Evolutionary conservation across 2,797 vertebrate genomes (phyloP).

Genomic region (Bovichtus diacanthus): DNA sequence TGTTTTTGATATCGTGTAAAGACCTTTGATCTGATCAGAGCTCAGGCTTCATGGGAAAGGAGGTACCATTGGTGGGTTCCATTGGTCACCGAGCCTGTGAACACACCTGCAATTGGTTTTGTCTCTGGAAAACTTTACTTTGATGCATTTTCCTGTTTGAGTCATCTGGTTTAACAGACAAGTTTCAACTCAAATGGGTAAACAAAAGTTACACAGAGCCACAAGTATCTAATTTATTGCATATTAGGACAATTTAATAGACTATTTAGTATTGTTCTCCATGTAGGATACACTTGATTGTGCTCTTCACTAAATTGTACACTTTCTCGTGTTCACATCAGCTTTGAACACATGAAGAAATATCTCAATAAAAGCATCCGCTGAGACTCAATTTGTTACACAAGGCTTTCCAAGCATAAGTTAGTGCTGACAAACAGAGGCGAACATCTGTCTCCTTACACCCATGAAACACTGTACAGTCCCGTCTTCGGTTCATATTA

Average conservation of each 20-base stretch:
- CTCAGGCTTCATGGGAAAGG: background rate
- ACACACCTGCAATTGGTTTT: constrained; percentile 16
- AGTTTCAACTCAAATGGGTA: constrained; percentile 14
- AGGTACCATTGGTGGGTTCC: background rate
- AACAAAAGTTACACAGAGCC: constrained; percentile 5
- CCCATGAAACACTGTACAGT: constrained; percentile 8
- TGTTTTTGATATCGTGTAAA: background rate
- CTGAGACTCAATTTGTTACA: background rate
- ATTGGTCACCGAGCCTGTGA: background rate
- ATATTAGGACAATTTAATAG: background rate
- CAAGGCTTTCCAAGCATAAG: background rate
- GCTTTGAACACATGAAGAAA: background rate
- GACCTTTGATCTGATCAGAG: constrained; percentile 5
- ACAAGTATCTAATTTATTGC: background rate
- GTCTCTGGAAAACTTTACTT: background rate
- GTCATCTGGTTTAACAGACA: background rate
- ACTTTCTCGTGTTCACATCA: background rate
- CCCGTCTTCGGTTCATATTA: constrained; percentile 16
- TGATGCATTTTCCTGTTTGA: constrained; percentile 11
- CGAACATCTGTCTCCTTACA: constrained; percentile 12
- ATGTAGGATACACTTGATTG: background rate
- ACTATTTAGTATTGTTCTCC: background rate
- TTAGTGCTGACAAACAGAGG: constrained; percentile 13
- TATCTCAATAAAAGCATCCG: background rate
- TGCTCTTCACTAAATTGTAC: background rate